phyloP scores from a whole-genome alignment of 2,888 invertebrate genomes.

The Dichetophora obliterata region DNA sequence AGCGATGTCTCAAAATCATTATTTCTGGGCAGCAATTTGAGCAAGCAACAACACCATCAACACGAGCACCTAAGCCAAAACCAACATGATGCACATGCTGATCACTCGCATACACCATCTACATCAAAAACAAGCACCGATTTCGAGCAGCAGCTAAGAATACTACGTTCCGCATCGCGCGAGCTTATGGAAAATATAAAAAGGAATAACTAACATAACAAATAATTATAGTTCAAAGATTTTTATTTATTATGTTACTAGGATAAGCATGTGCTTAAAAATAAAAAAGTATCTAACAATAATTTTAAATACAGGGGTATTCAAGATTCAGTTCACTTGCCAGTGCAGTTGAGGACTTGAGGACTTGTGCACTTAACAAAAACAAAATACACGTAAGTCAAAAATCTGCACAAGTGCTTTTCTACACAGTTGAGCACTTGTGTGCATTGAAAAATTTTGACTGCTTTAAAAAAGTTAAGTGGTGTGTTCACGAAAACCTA shows the following conservation, averaged over 20 bases:
- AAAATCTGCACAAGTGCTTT: too few species aligned
- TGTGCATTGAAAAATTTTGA: too few species aligned
- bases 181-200: conserved; percentile 5
- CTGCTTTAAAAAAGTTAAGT: too few species aligned
- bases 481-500: too few species aligned
- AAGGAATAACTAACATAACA: background rate
- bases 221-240: background rate
- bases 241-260: background rate
- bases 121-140: background rate
- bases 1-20: background rate
- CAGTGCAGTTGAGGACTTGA: too few species aligned
- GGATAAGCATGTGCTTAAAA: background rate
- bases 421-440: too few species aligned
- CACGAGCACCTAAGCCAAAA: background rate
- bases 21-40: background rate
- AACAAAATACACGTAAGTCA: too few species aligned
- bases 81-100: conserved; percentile 1
- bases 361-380: too few species aligned
- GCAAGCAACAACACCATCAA: background rate
- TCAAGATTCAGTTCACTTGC: too few species aligned
- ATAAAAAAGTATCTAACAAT: too few species aligned
- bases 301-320: too few species aligned
- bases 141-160: background rate
- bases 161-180: background rate
- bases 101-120: background rate